A percentile compares a stretch with the other conserved stretches of the same genome.
These are phyloP conservation scores for Phalloptychus januarius DNA, from an alignment of 2,797 vertebrate genomes.

Conservation along the genomic window DNA sequence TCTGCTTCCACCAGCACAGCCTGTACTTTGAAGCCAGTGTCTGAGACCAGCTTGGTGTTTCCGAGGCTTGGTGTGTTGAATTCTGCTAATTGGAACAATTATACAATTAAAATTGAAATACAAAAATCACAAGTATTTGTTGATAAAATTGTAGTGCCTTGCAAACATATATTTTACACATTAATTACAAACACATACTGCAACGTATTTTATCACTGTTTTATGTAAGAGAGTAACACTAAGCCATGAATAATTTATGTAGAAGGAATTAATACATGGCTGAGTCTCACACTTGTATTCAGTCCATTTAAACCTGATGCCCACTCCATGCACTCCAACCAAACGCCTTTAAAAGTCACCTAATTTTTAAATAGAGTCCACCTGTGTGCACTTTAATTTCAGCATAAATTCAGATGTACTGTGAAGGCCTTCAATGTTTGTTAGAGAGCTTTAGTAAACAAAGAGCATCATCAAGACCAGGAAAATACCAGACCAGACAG, in stretches of 20 bases:
- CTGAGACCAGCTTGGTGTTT: slow-evolving; percentile 63
- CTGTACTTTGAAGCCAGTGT: slow-evolving; percentile 68
- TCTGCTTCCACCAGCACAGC: slow-evolving; percentile 79
- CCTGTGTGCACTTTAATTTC: background rate
- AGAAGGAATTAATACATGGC: background rate
- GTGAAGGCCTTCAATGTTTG: background rate
- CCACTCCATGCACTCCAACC: background rate
- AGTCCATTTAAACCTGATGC: background rate
- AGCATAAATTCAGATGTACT: background rate
- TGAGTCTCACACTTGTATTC: background rate
- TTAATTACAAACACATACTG: background rate
- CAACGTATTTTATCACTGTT: background rate
- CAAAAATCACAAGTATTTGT: background rate
- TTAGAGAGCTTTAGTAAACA: background rate
- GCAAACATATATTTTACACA: background rate
- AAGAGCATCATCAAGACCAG: background rate
- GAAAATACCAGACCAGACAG: background rate
- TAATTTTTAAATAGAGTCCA: background rate
- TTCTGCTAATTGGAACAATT: slow-evolving; percentile 48
- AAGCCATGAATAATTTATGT: background rate
- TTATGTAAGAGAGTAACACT: background rate
- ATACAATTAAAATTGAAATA: slow-evolving; percentile 25
- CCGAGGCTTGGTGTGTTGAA: slow-evolving; percentile 37
- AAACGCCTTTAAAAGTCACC: background rate
- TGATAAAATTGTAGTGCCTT: background rate